Percentiles rank a stretch among this genome's conserved stretches.
These are phyloP conservation scores for Choloepus didactylus DNA, from an alignment of 2,797 vertebrate species.

Conservation along the genomic window DNA sequence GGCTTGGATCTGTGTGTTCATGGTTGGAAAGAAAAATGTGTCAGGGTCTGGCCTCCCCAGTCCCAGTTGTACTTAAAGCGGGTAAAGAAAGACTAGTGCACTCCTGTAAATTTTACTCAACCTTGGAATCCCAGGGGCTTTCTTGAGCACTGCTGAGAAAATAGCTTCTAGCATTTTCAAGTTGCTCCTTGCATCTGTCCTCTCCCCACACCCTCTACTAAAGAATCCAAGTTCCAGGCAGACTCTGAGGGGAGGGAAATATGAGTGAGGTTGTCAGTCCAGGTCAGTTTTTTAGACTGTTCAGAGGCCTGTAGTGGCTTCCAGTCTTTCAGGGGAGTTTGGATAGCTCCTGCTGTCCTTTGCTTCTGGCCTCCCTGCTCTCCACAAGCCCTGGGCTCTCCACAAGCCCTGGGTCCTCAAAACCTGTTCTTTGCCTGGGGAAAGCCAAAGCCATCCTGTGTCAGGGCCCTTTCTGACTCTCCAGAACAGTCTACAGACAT, in stretches of 20 bases:
- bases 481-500: conserved; percentile 75
- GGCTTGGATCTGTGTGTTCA: neutral
- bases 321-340: neutral
- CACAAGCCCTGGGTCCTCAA: too few species aligned
- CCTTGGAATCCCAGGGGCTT: conserved; percentile 25
- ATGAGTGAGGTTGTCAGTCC: neutral
- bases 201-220: neutral
- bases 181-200: neutral
- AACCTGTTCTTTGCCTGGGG: conserved; percentile 27
- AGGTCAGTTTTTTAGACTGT: conserved; percentile 12
- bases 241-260: conserved; percentile 33
- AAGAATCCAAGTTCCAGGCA: conserved; percentile 57
- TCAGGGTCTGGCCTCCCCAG: neutral
- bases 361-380: neutral
- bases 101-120: conserved; percentile 46
- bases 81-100: conserved; percentile 12
- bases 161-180: conserved; percentile 54
- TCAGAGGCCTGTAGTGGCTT: neutral
- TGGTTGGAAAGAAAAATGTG: conserved; percentile 52
- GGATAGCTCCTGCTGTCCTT: neutral
- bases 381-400: neutral
- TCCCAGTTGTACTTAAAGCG: conserved; percentile 37
- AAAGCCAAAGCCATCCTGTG: neutral
- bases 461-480: conserved; percentile 49
- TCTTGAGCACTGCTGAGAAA: conserved; percentile 5